Base-by-base conservation (phyloP, 2,113 vertebrate species). In the Pangasianodon gigas region DNA sequence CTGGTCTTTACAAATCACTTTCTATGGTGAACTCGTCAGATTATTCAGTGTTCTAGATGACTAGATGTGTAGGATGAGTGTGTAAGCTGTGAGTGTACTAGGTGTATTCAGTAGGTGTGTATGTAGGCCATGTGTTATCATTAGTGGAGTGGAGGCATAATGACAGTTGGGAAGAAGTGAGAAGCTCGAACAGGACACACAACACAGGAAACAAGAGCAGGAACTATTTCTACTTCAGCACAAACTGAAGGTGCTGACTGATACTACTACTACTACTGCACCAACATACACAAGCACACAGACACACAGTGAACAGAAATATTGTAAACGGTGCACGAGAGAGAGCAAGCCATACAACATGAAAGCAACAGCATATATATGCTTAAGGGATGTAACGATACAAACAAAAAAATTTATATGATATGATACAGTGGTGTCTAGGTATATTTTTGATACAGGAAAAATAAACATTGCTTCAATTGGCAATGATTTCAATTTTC, bases 1-100 rank as follows among this genome's bases (percentile, higher is more conserved):
- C 86, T 84, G 58, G 85, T 52, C 51, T 67, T 58, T 29, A 74
- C 65, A n/a, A 79, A 90, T 90, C 91, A 75, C 89, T 93, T 71
- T 89, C 16, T 82, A 46, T 87, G 60, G 86, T 93, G 37, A 83
- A 89, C 67, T 54, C 84, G 83, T 89, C 48, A 77, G 90, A 32
- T 46, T 88, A 41, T 67, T 75, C 62, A 69, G 79, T 87, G 85
- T 75, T 74, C 65, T 77, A 58, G 82, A 44, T 77, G 52, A 60
- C 58, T 32, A 65, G 11, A 32, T 87, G 83, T 88, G 69, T 32
- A n/a, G 67, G 82, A 84, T 62, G 82, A 84, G 24, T 84, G 82
- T 62, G 58, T 46, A 84, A 84, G 58, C 82, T 44, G 56, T 62
- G 37, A 60, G 56, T 84, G 56, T 46, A 29, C 37, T 44, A 26